phyloP scores from a whole-genome alignment of 2,113 vertebrate species.

The Struthio camelus region DNA sequence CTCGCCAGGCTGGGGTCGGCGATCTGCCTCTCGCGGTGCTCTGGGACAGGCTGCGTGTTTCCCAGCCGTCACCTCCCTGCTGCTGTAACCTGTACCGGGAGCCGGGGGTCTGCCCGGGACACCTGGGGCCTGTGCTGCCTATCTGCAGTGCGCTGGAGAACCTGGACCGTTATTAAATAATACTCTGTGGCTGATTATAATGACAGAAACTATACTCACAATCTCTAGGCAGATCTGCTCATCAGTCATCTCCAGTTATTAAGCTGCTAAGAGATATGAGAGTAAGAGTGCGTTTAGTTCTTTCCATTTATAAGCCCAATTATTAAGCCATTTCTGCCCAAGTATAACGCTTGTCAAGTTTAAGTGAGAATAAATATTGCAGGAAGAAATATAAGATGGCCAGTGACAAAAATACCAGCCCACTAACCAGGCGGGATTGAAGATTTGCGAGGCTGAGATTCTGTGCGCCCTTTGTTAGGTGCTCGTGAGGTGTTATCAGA shows the following conservation, averaged over 20 bases:
- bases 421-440: not conserved
- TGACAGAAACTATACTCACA: not conserved
- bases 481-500: not conserved
- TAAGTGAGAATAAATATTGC: constrained; percentile 14
- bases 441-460: not conserved
- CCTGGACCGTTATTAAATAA: not conserved
- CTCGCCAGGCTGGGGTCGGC: accelerated
- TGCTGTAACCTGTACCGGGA: accelerated
- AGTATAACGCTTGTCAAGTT: not conserved
- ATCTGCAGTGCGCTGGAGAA: not conserved
- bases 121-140: accelerated
- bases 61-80: not conserved
- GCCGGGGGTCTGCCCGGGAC: accelerated
- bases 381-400: not conserved
- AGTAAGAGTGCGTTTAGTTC: not conserved
- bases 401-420: not conserved
- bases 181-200: not conserved
- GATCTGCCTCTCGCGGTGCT: accelerated
- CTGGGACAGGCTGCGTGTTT: accelerated
- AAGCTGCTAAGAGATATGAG: constrained; percentile 21
- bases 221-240: not conserved
- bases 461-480: not conserved
- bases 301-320: constrained; percentile 45
- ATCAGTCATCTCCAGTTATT: constrained; percentile 14
- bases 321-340: not conserved